Conservation (phyloP, 2,888 invertebrate species). For the Eretmocerus hayati region DNA sequence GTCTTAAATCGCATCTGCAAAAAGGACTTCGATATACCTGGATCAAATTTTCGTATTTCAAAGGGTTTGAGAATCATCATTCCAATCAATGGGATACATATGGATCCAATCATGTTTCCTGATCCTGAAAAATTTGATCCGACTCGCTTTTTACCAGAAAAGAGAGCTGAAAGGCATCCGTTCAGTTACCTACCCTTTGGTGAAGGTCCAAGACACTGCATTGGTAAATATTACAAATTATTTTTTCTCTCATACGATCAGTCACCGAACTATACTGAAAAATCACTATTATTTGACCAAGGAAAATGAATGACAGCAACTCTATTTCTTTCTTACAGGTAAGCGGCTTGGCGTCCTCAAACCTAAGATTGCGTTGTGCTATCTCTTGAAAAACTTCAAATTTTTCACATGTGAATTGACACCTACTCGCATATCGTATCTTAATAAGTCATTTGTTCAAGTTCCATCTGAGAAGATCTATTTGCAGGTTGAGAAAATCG, state of each 20-base stretch:
- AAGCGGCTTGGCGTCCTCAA: slow-evolving; percentile 17
- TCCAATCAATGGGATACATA: slow-evolving; percentile 44
- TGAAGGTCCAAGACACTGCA: slow-evolving; percentile 29
- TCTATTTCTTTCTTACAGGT: slow-evolving; percentile 15
- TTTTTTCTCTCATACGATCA: no score
- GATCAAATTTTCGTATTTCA: slow-evolving; percentile 21
- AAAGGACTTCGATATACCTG: slow-evolving; percentile 25
- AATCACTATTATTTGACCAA: no score
- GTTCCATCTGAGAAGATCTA: background rate
- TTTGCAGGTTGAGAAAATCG: slow-evolving; percentile 5
- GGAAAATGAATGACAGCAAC: no score
- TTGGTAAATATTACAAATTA: slow-evolving; percentile 24
- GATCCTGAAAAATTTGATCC: slow-evolving; percentile 49
- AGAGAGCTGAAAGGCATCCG: slow-evolving; percentile 24
- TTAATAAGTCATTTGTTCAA: slow-evolving; percentile 5
- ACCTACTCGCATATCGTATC: background rate
- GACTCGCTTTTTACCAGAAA: slow-evolving; percentile 45
- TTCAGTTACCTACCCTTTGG: slow-evolving; percentile 28
- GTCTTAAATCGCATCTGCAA: slow-evolving; percentile 34
- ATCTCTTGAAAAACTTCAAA: slow-evolving; percentile 11
- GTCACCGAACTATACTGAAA: no score
- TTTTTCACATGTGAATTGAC: slow-evolving; percentile 7
- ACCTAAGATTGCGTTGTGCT: slow-evolving; percentile 16
- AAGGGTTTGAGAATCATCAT: slow-evolving; percentile 33
- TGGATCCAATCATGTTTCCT: slow-evolving; percentile 45